A percentile compares a stretch with the other conserved stretches of the same genome.
phyloP scores from a whole-genome alignment of 2,113 vertebrate genomes.

The Ammodytes dubius region DNA sequence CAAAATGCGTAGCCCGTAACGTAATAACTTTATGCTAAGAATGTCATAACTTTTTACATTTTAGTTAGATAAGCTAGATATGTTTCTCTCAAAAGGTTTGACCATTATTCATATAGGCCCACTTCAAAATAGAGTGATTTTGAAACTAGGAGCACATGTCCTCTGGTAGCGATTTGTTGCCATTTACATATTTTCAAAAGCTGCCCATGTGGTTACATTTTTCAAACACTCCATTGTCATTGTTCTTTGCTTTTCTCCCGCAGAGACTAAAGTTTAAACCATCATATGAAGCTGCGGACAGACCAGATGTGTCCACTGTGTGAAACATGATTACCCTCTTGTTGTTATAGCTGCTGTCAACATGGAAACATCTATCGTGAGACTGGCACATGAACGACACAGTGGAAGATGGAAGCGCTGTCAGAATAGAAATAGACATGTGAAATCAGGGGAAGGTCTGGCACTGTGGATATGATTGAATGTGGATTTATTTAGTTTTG shows the following conservation, averaged over 20 bases:
- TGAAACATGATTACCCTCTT: slow-evolving; percentile 27
- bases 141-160: slow-evolving; percentile 33
- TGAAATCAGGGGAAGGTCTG: no score
- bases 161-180: slow-evolving; percentile 7
- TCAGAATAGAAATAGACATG: no score
- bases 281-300: neutral
- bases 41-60: no score
- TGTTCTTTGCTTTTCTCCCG: slow-evolving; percentile 40
- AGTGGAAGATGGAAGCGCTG: no score
- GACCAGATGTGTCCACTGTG: slow-evolving; percentile 24
- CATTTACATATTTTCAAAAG: slow-evolving; percentile 30
- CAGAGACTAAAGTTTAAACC: slow-evolving; percentile 16
- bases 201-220: slow-evolving; percentile 42
- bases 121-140: slow-evolving; percentile 5
- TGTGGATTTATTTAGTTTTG: no score
- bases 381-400: neutral
- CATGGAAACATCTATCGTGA: neutral
- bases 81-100: no score
- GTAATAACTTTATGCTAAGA: no score
- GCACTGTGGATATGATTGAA: no score
- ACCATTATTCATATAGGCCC: neutral
- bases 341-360: neutral
- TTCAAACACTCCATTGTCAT: slow-evolving; percentile 33
- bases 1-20: no score
- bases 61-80: no score